Evolutionary conservation across 2,888 invertebrate genomes (phyloP).

Genomic region (Gari tellinella): DNA sequence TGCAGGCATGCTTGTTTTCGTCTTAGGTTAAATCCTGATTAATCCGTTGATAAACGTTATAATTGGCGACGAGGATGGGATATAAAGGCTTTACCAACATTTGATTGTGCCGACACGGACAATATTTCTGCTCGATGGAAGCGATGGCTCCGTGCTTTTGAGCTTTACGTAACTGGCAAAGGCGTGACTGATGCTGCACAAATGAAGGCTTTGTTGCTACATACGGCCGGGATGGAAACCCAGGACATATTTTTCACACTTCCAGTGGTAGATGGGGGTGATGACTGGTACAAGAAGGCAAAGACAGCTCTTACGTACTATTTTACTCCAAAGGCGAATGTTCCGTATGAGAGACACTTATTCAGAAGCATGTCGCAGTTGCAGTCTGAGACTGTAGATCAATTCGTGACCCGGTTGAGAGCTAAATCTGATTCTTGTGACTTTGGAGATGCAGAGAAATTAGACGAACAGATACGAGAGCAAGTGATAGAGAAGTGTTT

Average conservation of each 20-base stretch:
- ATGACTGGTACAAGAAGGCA: conserved; percentile 15
- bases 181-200: conserved; percentile 20
- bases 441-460: conserved; percentile 42
- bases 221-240: conserved; percentile 27
- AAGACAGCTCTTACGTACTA: conserved; percentile 17
- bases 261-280: neutral
- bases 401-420: conserved; percentile 39
- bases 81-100: neutral
- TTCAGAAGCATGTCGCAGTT: conserved; percentile 40
- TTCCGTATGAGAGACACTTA: conserved; percentile 30
- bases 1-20: too few relatives aligned
- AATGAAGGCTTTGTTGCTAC: conserved; percentile 37
- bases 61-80: conserved; percentile 15
- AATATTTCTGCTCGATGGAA: conserved; percentile 23
- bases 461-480: conserved; percentile 17
- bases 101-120: neutral
- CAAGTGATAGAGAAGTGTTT: conserved; percentile 13
- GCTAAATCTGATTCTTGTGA: conserved; percentile 39
- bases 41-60: too few relatives aligned
- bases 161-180: conserved; percentile 29
- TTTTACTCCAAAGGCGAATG: conserved; percentile 30
- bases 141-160: conserved; percentile 37
- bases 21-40: too few relatives aligned
- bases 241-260: conserved; percentile 41
- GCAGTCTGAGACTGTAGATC: conserved; percentile 36